Base-by-base conservation (phyloP, 2,797 vertebrate genomes). In the Sebastes nivosus region DNA sequence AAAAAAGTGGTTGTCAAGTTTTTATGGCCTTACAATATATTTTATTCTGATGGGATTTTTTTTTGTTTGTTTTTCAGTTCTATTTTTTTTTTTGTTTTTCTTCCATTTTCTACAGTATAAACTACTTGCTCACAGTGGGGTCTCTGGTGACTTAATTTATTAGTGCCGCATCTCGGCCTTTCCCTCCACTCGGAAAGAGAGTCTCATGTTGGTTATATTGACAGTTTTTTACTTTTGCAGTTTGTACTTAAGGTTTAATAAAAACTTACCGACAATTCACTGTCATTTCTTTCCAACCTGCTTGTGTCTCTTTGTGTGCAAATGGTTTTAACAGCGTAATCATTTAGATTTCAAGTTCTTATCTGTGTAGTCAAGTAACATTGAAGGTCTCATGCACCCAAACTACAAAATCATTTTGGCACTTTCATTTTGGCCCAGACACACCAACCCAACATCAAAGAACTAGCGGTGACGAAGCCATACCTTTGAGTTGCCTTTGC, bases 221-320 rank as follows among this genome's bases (percentile, higher is more conserved):
- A 96, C 97, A 97, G 97, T 97, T 97, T 97, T 97, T 98, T 98
- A 98, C 96, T 97, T 98, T 98, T 97, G 96, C 97, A 97, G 97
- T 99, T 99, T 99, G 97, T 99, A 99, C 97, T 97, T 97, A 93
- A 99, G 97, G 97, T 98, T 99, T 98, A 99, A 99, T 99, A 99
- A 99, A 99, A 99, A 97, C 95, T 94, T 95, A 93, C 90, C 66
- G 92, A 96, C 94, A 94, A 92, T 94, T 95, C 95, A 93, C 90
- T 95, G 95, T 95, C 90, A 92, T 72, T 89, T 92, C 81, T 94
- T 95, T 93, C 80, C 79, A 83, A 78, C 75, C 42, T 71, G 67
- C 75, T 74, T 57, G 34, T 87, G 75, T 86, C 52, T 89, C 59
- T 86, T 85, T 89, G 42, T 88, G 72, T 79, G 57, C 10, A 12